These are phyloP conservation scores for Isichthys henryi DNA, from an alignment of 2,113 vertebrate species.

Conservation along the genomic window DNA sequence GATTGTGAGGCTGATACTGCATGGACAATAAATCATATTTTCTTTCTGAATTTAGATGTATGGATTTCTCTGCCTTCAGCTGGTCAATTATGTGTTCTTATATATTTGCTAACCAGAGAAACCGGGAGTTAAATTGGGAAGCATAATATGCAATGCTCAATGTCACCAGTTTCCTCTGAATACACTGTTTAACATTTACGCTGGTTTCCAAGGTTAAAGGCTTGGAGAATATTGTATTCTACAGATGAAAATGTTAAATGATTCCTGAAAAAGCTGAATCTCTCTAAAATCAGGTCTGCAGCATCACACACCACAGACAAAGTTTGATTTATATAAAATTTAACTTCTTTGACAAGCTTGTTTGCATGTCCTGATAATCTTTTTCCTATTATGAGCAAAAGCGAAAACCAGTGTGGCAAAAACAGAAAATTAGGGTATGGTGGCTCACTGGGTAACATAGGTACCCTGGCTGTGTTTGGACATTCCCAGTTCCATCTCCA, in stretches of 20 bases:
- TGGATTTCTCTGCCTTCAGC: not conserved
- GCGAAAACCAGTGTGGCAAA: conserved; percentile 44
- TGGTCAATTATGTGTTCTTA: not conserved
- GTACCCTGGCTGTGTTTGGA: not conserved
- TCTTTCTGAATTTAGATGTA: not conserved
- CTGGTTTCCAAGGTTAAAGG: not conserved
- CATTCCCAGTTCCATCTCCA: not conserved
- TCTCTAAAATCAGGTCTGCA: not conserved
- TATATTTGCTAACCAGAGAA: not conserved
- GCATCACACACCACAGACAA: not conserved
- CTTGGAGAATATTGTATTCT: not conserved
- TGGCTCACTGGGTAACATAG: not conserved
- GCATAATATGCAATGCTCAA: not conserved
- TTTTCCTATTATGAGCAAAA: conserved; percentile 27
- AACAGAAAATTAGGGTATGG: conserved; percentile 39
- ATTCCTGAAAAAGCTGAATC: not conserved
- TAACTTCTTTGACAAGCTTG: not conserved
- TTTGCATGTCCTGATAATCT: not conserved
- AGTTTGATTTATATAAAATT: not conserved
- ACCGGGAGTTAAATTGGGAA: not conserved
- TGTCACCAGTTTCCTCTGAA: not conserved
- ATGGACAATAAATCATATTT: not conserved
- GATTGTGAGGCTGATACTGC: not conserved
- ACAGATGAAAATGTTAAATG: not conserved
- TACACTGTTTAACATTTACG: not conserved